Percentiles rank a stretch among this genome's conserved stretches.
These are phyloP conservation scores for Emydocephalus ijimae DNA, from an alignment of 2,113 vertebrate species.

Conservation along the genomic window DNA sequence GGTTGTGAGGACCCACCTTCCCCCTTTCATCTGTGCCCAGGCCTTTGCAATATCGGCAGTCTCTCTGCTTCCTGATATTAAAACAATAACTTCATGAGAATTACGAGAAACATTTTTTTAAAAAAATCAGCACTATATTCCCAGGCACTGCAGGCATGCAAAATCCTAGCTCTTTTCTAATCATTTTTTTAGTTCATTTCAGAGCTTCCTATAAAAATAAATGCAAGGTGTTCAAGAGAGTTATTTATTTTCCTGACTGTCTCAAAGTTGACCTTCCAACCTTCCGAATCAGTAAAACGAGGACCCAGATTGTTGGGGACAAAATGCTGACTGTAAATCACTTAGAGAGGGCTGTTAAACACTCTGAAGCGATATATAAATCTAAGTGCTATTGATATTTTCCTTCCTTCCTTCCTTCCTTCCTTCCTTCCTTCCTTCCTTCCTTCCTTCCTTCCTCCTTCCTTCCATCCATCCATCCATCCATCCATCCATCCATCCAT, in stretches of 20 bases:
- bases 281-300: neutral
- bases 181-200: neutral
- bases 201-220: neutral
- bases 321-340: neutral
- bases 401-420: neutral
- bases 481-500: neutral
- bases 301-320: neutral
- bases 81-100: neutral
- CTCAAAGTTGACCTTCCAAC: neutral
- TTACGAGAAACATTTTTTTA: neutral
- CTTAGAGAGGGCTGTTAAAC: too few species aligned
- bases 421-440: neutral
- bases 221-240: neutral
- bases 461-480: too few species aligned
- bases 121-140: neutral
- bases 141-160: neutral
- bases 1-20: neutral
- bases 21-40: neutral
- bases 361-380: too few species aligned
- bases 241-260: neutral
- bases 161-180: neutral
- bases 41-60: neutral
- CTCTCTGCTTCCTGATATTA: neutral
- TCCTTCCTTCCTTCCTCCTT: neutral
- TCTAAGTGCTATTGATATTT: neutral